Base-by-base conservation (phyloP, 2,113 vertebrate genomes). In the Hucho hucho region DNA sequence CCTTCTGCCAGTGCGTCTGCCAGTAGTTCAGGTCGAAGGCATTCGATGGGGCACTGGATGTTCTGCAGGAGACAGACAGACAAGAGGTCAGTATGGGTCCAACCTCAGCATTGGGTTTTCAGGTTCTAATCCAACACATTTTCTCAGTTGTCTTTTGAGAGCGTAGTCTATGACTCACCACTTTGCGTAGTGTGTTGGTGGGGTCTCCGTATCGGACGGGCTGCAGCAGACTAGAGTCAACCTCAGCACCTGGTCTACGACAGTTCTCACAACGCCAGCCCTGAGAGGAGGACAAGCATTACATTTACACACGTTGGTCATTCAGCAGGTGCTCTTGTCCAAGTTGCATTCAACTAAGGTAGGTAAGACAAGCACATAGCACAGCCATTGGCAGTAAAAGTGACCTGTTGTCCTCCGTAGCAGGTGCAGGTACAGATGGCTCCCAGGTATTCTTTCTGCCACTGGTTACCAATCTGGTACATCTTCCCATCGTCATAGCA, bases 221-320 rank as follows among this genome's bases (percentile, higher is more conserved):
- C 49, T 93, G 86, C 73, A 92, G 85, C 14, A 94, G 59, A 3
- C 91, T 79, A 29, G 90, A 87, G 0, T 94, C 95, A 0, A 92
- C 75, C 24, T 94, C 94, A 2, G 86, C 81, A 0, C 94, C 95
- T 1, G 97, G 98, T 75, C 90, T 93, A 72, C 89, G 95, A 81
- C 98, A 99, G 88, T 96, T 97, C 89, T 98, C 96, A 81, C 98
- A 99, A 47, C 95, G 90, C 98, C 97, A 98, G 75, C 97, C 98
- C 98, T 99, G 78, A 69, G 4, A 16, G 12, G 76, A 47, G 4
- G n/a, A 20, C 74, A 69, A 74, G 28, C 58, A 64, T 18, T 16
- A 24, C n/a, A 61, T 22, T 29, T 6, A 24, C 18, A 72, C 70
- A 53, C 16, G 3, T 18, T 53, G 49, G 49, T 49, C 14, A 49